phyloP scores from a whole-genome alignment of 2,113 vertebrate species.

The Brienomyrus brachyistius region DNA sequence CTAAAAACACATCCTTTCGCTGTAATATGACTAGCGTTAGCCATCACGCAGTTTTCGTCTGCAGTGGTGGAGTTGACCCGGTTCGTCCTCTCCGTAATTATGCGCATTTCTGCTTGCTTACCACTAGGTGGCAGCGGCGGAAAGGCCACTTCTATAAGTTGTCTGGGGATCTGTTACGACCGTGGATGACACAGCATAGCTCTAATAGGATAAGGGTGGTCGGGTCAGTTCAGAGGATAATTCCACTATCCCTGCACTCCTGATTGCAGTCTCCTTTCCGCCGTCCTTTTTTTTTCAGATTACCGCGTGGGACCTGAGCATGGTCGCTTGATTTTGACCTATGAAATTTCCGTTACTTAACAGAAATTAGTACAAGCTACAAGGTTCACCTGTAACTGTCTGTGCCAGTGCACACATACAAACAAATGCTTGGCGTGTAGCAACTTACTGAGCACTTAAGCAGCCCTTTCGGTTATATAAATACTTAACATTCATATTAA shows the following conservation, averaged over 20 bases:
- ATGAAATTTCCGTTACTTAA: slow-evolving; percentile 12
- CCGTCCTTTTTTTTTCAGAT: slow-evolving; percentile 26
- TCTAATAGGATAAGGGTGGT: slow-evolving; percentile 16
- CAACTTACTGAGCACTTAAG: background rate
- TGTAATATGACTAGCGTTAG: background rate
- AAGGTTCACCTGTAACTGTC: slow-evolving; percentile 18
- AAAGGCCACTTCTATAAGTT: background rate
- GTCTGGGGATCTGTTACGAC: background rate
- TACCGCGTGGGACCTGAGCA: slow-evolving; percentile 20
- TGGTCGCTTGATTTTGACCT: background rate
- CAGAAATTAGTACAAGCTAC: slow-evolving; percentile 17
- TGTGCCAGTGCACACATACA: background rate
- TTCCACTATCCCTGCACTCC: background rate
- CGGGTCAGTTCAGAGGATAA: slow-evolving; percentile 25
- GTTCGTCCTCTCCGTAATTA: background rate
- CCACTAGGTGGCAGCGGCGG: background rate
- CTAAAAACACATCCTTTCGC: background rate
- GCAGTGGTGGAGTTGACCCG: background rate
- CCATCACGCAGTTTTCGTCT: background rate
- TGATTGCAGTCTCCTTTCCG: background rate
- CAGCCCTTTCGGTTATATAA: background rate
- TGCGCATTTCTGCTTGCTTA: background rate
- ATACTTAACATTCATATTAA: background rate
- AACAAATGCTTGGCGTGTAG: background rate
- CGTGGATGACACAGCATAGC: slow-evolving; percentile 1